A percentile compares a stretch with the other conserved stretches of the same genome.
Evolutionary conservation across 2,888 invertebrate genomes (phyloP).

Genomic region (Spilosoma lubricipeda): DNA sequence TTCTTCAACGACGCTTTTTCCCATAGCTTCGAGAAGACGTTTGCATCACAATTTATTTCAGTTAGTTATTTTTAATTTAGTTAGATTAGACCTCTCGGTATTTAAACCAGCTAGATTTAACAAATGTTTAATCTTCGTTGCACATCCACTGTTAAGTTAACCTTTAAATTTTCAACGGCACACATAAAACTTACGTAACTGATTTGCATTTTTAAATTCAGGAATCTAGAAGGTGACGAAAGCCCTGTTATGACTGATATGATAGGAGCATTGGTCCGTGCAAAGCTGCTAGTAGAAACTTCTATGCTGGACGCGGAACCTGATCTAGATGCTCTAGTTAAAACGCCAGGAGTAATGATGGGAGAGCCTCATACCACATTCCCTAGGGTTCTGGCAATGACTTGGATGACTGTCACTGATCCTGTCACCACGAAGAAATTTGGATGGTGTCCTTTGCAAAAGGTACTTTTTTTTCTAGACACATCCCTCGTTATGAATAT

Average conservation of each 20-base stretch:
- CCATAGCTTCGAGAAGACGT: too few species aligned
- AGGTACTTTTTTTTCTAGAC: slow-evolving; percentile 48
- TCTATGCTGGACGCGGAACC: slow-evolving; percentile 73
- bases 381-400: slow-evolving; percentile 70
- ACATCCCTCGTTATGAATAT: too few species aligned
- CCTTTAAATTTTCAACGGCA: neutral
- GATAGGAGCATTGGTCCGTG: slow-evolving; percentile 63
- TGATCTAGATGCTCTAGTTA: slow-evolving; percentile 70
- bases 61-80: too few species aligned
- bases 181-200: neutral
- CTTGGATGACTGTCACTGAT: slow-evolving; percentile 74
- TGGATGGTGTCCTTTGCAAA: slow-evolving; percentile 75
- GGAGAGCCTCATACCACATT: slow-evolving; percentile 77
- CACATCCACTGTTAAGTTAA: neutral
- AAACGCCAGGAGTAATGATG: slow-evolving; percentile 72
- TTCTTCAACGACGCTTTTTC: too few species aligned
- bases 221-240: slow-evolving; percentile 77
- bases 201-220: slow-evolving; percentile 37
- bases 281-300: slow-evolving; percentile 72
- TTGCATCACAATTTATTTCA: too few species aligned
- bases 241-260: slow-evolving; percentile 64
- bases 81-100: too few species aligned
- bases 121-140: neutral
- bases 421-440: slow-evolving; percentile 63
- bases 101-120: too few species aligned